These are phyloP conservation scores for Balaenoptera acutorostrata DNA, from an alignment of 2,113 vertebrate genomes.

Conservation along the genomic window DNA sequence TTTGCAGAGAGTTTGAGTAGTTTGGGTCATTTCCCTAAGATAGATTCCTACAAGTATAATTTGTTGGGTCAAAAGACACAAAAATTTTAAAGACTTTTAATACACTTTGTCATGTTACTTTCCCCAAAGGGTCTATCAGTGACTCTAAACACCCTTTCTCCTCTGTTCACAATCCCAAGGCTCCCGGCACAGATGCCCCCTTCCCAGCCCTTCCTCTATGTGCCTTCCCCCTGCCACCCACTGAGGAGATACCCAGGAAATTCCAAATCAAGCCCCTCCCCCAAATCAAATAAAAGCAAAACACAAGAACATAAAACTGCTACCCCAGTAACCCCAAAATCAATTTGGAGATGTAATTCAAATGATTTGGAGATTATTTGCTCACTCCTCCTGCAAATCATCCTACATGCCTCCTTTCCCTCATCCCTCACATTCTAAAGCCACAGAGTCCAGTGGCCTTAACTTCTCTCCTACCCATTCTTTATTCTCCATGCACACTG, in stretches of 20 bases:
- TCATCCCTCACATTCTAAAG: neutral
- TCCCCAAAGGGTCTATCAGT: neutral
- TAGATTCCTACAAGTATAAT: neutral
- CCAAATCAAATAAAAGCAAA: neutral
- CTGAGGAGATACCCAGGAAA: neutral
- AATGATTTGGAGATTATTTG: neutral
- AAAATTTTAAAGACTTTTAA: neutral
- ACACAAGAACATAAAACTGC: neutral
- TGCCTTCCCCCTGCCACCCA: neutral
- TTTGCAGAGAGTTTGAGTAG: neutral
- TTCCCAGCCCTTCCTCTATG: neutral
- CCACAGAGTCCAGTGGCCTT: neutral
- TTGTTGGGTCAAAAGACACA: neutral
- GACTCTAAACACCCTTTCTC: neutral
- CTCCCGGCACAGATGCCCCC: rapidly evolving
- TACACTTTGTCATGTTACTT: neutral
- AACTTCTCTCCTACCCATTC: neutral
- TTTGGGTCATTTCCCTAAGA: neutral
- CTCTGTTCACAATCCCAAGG: neutral
- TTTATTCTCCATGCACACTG: neutral
- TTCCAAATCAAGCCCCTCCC: neutral
- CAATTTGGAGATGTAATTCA: neutral
- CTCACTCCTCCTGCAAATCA: neutral
- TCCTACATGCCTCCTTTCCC: neutral
- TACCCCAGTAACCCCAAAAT: neutral